Conservation (phyloP, 2,888 invertebrate genomes). For the Oxytorus armatus region DNA sequence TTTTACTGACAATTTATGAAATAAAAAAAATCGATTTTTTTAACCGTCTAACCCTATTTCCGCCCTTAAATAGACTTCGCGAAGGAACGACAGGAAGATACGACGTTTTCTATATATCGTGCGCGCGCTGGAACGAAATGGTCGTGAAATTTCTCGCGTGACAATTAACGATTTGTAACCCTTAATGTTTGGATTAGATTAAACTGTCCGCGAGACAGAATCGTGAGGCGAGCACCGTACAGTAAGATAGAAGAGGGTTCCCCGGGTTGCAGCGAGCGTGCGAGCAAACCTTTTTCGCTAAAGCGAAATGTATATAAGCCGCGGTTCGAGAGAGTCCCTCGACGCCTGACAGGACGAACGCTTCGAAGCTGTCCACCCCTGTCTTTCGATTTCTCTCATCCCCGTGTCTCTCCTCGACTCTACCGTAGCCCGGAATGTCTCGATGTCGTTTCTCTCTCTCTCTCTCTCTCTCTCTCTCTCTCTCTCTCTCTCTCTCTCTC, state of each 20-base stretch:
- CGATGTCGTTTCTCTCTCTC: slow-evolving; percentile 28
- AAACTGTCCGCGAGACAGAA: slow-evolving; percentile 63
- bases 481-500: slow-evolving; percentile 47
- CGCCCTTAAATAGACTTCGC: too few relatives aligned
- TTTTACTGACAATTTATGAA: too few relatives aligned
- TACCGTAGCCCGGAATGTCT: slow-evolving; percentile 14
- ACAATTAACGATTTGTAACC: slow-evolving; percentile 82
- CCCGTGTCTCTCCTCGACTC: slow-evolving; percentile 21
- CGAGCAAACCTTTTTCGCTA: slow-evolving; percentile 38
- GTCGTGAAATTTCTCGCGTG: slow-evolving; percentile 78
- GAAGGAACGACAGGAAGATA: neutral
- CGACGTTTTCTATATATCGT: slow-evolving; percentile 42
- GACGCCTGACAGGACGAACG: slow-evolving; percentile 53
- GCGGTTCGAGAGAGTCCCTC: slow-evolving; percentile 48
- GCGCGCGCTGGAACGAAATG: slow-evolving; percentile 60
- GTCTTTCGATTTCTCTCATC: slow-evolving; percentile 45
- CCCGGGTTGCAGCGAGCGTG: too few relatives aligned
- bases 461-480: slow-evolving; percentile 23
- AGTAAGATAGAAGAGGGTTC: slow-evolving; percentile 37
- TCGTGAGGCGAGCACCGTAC: slow-evolving; percentile 41
- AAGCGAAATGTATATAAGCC: slow-evolving; percentile 46
- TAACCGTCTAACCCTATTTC: too few relatives aligned
- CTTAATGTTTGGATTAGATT: slow-evolving; percentile 79
- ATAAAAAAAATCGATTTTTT: too few relatives aligned
- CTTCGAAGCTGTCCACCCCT: slow-evolving; percentile 37